A percentile compares a stretch with the other conserved stretches of the same genome.
Evolutionary conservation across 2,797 vertebrate genomes (phyloP).

Genomic region (Phyllotis vaccarum): DNA sequence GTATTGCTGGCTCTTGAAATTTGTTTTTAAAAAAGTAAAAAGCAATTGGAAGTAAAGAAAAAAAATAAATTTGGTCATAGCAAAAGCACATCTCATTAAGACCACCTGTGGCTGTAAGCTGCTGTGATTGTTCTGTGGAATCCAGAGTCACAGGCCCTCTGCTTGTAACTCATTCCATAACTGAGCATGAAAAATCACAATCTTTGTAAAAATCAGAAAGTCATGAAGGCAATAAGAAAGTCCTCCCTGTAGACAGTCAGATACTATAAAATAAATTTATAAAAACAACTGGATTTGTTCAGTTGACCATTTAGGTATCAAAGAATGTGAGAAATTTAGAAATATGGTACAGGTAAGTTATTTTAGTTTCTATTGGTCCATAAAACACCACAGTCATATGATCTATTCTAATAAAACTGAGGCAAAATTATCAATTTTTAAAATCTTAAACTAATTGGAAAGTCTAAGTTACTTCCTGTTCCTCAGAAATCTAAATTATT

Average conservation of each 20-base stretch:
- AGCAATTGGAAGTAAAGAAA: background rate
- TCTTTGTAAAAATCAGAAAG: background rate
- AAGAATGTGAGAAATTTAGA: slow-evolving; percentile 20
- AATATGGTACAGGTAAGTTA: background rate
- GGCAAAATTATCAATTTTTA: background rate
- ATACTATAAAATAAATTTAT: background rate
- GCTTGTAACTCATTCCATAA: background rate
- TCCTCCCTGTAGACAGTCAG: background rate
- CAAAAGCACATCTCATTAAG: background rate
- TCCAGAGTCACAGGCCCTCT: background rate
- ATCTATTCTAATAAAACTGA: background rate
- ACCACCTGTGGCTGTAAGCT: background rate
- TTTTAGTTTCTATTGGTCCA: background rate
- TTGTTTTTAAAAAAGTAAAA: background rate
- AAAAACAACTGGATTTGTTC: slow-evolving; percentile 25
- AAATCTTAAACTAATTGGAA: background rate
- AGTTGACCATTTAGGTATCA: background rate
- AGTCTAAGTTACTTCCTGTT: background rate
- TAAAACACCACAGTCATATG: background rate
- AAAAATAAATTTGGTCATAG: background rate
- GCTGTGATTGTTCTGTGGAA: background rate
- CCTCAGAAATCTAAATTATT: background rate
- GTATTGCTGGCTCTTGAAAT: background rate
- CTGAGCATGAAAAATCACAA: background rate
- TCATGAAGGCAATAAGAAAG: background rate